Base-by-base conservation (phyloP, 1,140 invertebrate species). In the Caenorhabditis tropicalis region DNA sequence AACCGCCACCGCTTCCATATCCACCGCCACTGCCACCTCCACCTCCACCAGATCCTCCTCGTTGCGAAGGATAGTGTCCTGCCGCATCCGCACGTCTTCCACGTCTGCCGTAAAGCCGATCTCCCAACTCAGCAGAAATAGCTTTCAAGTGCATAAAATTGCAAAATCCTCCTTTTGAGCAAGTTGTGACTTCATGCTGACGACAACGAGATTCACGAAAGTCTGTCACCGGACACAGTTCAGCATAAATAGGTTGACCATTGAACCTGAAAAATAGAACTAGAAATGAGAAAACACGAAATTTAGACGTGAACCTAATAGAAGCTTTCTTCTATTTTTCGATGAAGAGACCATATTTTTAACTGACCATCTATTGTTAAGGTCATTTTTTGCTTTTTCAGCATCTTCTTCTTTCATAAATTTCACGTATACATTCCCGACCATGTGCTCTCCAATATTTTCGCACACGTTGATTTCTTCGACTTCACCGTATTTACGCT, bases 401-500 rank as follows among this genome's bases (percentile, higher is more conserved):
- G 98, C 97, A 93, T 99, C 97, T 91, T 98, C 97, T 92, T 99
- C 98, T 88, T 95, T 94, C n/a, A 96, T 94, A 92, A 98, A 99
- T 94, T 96, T 91, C 19, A 90, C 85, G 81, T 90, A 90, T 24
- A 90, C 89, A 83, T 90, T 90, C 24, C 89, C 89, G 49, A 89
- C 96, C 48, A 99, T 93, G 92, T 99, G 97, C 92, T 99, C 97
- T 43, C 97, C 97, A 74, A 99, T 93, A 92, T 99, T 99, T 92
- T 99, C 97, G 93, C 97, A 99, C 27, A 99, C 96, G 93, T 99
- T 99, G 96, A 99, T 98, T 92, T 99, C 97, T 93, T 99, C 97
- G 90, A 99, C 98, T 92, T 98, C 96, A 0, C 97, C 97, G 93
- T 99, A 99, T 93, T 98, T 98, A 89, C 98, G 96, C 92, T 98